These are phyloP conservation scores for Hololepta plana DNA, from an alignment of 2,888 invertebrate genomes.

Conservation along the genomic window DNA sequence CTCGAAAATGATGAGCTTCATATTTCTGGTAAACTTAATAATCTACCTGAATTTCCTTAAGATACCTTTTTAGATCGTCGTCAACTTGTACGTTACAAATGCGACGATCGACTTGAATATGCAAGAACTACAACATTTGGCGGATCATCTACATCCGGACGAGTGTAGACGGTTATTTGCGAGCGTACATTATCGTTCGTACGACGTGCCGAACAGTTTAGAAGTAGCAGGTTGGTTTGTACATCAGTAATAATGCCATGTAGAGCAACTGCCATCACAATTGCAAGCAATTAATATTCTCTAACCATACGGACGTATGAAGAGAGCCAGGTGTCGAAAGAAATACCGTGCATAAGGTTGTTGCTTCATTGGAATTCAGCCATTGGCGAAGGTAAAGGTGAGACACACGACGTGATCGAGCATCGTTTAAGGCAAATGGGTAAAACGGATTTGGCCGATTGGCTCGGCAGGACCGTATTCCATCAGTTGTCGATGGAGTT, in stretches of 20 bases:
- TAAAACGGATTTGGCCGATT: constrained; percentile 36
- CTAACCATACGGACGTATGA: neutral
- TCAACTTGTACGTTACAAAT: too few relatives aligned
- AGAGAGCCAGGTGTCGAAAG: constrained; percentile 30
- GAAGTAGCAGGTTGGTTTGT: constrained; percentile 25
- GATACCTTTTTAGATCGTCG: too few relatives aligned
- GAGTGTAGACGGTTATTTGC: constrained; percentile 40
- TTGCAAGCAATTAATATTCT: too few relatives aligned
- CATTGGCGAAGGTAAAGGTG: constrained; percentile 32
- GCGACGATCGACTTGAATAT: constrained; percentile 25
- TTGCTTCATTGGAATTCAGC: constrained; percentile 38
- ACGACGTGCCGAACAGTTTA: constrained; percentile 26
- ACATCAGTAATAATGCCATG: too few relatives aligned
- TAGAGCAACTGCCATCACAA: too few relatives aligned
- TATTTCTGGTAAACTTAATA: too few relatives aligned
- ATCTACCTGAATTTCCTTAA: too few relatives aligned
- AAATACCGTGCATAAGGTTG: constrained; percentile 34
- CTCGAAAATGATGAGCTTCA: too few relatives aligned
- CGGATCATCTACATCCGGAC: constrained; percentile 33
- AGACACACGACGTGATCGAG: constrained; percentile 35
- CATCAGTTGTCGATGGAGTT: constrained; percentile 32
- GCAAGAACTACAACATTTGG: constrained; percentile 31
- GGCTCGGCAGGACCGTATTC: constrained; percentile 39
- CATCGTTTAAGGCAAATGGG: constrained; percentile 39
- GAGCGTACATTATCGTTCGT: constrained; percentile 34